These are phyloP conservation scores for Sesamia inferens DNA, from an alignment of 2,888 invertebrate species.

Conservation along the genomic window DNA sequence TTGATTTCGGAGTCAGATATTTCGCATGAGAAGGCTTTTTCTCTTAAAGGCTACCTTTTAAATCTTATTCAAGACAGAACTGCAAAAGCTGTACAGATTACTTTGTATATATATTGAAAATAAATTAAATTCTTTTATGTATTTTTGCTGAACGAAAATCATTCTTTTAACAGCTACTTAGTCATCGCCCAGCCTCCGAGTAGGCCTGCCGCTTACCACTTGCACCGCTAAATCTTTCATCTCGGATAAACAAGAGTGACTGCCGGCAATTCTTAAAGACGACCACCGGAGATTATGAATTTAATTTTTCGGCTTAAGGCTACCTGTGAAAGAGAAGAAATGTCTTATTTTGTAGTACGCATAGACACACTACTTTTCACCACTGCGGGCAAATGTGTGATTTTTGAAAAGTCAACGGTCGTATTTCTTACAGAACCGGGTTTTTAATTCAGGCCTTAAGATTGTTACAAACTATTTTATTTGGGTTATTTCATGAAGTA, in stretches of 20 bases:
- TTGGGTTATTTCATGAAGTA: background rate
- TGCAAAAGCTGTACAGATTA: background rate
- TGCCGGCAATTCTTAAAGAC: constrained; percentile 69
- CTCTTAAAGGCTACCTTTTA: constrained; percentile 3
- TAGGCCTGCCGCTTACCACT: constrained; percentile 60
- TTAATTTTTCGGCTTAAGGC: constrained; percentile 73
- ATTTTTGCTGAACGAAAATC: background rate
- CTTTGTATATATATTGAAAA: background rate
- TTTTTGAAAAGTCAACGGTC: constrained; percentile 2
- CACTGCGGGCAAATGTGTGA: constrained; percentile 35
- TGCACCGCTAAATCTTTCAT: constrained; percentile 69
- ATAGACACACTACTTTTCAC: constrained; percentile 47
- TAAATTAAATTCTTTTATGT: background rate
- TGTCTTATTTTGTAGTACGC: constrained; percentile 58
- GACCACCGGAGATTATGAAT: constrained; percentile 66
- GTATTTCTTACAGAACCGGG: constrained; percentile 15
- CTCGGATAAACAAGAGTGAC: constrained; percentile 73
- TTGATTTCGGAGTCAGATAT: constrained; percentile 29
- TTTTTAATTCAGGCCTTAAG: background rate
- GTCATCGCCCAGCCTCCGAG: background rate
- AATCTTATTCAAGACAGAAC: constrained; percentile 16
- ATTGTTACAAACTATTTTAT: constrained; percentile 4
- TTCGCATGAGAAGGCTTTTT: constrained; percentile 10
- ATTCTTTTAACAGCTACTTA: background rate
- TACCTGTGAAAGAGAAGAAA: constrained; percentile 57